Evolutionary conservation across 2,113 vertebrate species (phyloP).

Genomic region (Murina feae): DNA sequence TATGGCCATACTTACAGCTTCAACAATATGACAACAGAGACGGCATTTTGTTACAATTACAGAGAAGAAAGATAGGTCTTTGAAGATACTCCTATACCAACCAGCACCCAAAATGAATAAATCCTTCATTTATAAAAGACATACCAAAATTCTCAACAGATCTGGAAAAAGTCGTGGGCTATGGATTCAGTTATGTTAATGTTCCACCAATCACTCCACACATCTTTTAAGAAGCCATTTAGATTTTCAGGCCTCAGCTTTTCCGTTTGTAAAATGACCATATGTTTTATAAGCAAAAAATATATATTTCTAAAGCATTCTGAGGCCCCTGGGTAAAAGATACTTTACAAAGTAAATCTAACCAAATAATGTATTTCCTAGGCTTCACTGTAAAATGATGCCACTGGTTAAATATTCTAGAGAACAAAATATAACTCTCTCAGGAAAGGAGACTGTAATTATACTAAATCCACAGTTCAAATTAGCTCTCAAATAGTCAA

Average conservation of each 20-base stretch:
- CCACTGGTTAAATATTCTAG: not conserved
- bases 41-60: not conserved
- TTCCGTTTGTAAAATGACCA: not conserved
- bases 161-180: not conserved
- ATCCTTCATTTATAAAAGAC: not conserved
- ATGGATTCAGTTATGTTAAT: not conserved
- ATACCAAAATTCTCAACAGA: not conserved
- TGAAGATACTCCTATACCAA: not conserved
- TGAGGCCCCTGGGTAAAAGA: not conserved
- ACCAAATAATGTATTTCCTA: not conserved
- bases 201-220: not conserved
- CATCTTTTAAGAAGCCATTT: conserved; percentile 12
- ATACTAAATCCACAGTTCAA: not conserved
- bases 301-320: conserved; percentile 16
- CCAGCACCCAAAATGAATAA: not conserved
- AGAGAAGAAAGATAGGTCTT: not conserved
- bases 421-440: conserved; percentile 32
- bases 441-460: not conserved
- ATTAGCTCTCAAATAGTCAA: not conserved
- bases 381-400: conserved; percentile 4
- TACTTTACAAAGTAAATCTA: conserved; percentile 5
- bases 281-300: not conserved
- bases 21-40: not conserved
- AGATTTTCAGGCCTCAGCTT: not conserved
- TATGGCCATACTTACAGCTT: not conserved